Percentiles rank a stretch among this genome's conserved stretches.
These are phyloP conservation scores for Sarcophaga bullata DNA, from an alignment of 1,140 invertebrate genomes.

Conservation along the genomic window DNA sequence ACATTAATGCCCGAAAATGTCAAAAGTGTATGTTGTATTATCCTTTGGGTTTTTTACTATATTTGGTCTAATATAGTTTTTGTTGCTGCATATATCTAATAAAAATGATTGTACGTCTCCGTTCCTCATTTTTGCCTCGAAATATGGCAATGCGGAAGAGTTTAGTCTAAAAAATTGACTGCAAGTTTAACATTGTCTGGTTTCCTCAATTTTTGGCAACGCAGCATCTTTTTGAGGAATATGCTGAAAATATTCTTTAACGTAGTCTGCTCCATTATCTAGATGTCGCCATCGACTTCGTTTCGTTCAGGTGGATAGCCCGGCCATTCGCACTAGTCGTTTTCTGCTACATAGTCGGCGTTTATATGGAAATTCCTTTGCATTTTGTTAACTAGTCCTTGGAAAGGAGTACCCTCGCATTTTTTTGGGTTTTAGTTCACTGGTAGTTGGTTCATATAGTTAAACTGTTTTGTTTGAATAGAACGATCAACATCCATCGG, in stretches of 20 bases:
- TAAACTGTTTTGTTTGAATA: too few species aligned
- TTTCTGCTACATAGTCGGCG: not conserved
- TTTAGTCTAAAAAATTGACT: slow-evolving; percentile 14
- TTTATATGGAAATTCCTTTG: slow-evolving; percentile 3
- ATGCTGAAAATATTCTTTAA: not conserved
- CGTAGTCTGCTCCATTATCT: not conserved
- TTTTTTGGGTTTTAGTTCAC: not conserved
- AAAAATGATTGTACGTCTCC: slow-evolving; percentile 44
- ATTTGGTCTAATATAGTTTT: slow-evolving; percentile 48
- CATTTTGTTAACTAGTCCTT: not conserved
- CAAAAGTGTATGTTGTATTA: slow-evolving; percentile 41
- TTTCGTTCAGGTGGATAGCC: not conserved
- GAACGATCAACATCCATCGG: too few species aligned
- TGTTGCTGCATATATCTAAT: slow-evolving; percentile 46
- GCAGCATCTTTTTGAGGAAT: not conserved
- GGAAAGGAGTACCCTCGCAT: not conserved
- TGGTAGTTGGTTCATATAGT: too few species aligned
- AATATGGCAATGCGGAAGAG: slow-evolving; percentile 48
- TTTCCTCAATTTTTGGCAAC: not conserved
- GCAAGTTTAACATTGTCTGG: slow-evolving; percentile 43
- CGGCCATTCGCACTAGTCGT: too few species aligned
- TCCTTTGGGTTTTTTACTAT: slow-evolving; percentile 38
- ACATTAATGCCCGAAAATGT: not conserved
- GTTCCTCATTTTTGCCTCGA: slow-evolving; percentile 45
- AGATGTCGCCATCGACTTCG: not conserved